These are phyloP conservation scores for Tachuris rubrigastra DNA, from an alignment of 2,113 vertebrate species.

Conservation along the genomic window DNA sequence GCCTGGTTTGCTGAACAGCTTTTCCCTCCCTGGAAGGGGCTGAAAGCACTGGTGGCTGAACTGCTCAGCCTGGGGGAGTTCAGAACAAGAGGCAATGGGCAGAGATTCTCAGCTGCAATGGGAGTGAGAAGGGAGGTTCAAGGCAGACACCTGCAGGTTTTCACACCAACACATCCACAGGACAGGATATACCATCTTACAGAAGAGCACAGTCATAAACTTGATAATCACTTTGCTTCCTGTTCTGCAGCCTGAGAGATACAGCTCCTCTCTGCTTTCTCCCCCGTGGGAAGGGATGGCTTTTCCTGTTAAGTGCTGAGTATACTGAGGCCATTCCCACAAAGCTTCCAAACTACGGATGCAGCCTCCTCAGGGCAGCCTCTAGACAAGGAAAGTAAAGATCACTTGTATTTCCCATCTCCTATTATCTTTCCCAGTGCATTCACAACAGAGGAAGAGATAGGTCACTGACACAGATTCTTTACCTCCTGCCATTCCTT, in stretches of 20 bases:
- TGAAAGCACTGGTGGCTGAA: background rate
- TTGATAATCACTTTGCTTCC: background rate
- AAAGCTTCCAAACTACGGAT: background rate
- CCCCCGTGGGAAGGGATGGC: background rate
- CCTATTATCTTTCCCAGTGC: background rate
- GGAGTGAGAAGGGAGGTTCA: background rate
- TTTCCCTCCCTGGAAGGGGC: background rate
- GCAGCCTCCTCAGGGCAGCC: background rate
- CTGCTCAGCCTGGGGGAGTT: accelerated
- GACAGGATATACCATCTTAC: background rate
- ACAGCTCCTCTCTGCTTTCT: background rate
- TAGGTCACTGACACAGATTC: background rate
- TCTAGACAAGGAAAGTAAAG: background rate
- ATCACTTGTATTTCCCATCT: background rate
- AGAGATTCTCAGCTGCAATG: background rate
- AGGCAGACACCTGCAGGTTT: background rate
- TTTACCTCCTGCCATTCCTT: background rate
- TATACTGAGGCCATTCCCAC: background rate
- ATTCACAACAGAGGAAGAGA: background rate
- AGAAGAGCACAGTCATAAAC: background rate
- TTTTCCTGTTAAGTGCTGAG: background rate
- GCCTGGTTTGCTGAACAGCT: background rate
- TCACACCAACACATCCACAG: background rate
- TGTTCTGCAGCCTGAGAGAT: background rate
- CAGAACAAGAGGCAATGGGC: background rate